Conservation (phyloP, 2,797 vertebrate species). For the Sphenodon punctatus region DNA sequence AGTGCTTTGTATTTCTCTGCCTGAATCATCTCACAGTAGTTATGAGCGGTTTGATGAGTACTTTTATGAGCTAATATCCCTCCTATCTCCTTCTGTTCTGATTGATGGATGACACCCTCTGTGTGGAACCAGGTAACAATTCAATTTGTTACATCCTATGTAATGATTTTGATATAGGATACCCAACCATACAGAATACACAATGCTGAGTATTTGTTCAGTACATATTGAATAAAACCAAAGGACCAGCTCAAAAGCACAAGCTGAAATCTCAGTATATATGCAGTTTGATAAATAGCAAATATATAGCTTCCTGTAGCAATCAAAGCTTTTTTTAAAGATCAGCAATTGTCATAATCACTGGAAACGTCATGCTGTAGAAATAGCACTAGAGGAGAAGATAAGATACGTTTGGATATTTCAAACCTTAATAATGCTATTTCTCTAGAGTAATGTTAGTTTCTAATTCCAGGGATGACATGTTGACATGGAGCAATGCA, state of each 20-base stretch:
- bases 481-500: too few species aligned
- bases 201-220: too few species aligned
- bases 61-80: not conserved
- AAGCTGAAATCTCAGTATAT: not conserved
- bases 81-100: not conserved
- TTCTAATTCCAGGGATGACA: too few species aligned
- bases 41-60: not conserved
- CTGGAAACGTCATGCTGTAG: too few species aligned
- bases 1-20: conserved; percentile 1
- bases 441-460: too few species aligned
- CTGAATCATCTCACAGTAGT: not conserved
- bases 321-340: too few species aligned
- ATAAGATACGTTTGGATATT: too few species aligned
- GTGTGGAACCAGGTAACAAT: not conserved
- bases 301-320: too few species aligned
- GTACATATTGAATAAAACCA: not conserved
- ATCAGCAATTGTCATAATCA: too few species aligned
- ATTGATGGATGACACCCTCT: not conserved
- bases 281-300: too few species aligned
- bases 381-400: too few species aligned
- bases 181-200: not conserved
- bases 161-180: not conserved
- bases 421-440: too few species aligned
- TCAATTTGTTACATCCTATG: not conserved
- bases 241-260: not conserved